These are phyloP conservation scores for Pyrgilauda ruficollis DNA, from an alignment of 2,113 vertebrate genomes.

Conservation along the genomic window DNA sequence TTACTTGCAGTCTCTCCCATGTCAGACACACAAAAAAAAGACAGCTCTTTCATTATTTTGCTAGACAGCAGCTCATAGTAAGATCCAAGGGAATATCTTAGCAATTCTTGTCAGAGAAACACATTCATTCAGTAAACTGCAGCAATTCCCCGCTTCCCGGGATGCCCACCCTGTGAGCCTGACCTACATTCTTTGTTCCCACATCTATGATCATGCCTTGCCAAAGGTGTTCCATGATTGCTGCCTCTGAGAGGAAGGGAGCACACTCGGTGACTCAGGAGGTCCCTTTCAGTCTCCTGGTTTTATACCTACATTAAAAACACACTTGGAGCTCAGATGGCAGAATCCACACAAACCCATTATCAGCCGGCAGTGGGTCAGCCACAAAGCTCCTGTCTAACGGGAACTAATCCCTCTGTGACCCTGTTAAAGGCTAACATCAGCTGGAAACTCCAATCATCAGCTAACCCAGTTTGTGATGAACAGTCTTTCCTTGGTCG, in stretches of 20 bases:
- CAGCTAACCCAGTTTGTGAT: neutral
- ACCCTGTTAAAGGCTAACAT: slow-evolving; percentile 12
- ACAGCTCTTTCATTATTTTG: neutral
- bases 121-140: neutral
- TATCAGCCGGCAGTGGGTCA: neutral
- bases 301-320: neutral
- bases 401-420: slow-evolving; percentile 10
- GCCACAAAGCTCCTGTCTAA: slow-evolving; percentile 4
- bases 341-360: neutral
- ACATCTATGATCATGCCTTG: neutral
- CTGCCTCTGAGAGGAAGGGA: neutral
- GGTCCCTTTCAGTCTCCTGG: neutral
- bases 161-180: slow-evolving; percentile 8
- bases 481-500: neutral
- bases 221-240: neutral
- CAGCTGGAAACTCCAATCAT: neutral
- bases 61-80: neutral
- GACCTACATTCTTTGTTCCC: slow-evolving; percentile 62
- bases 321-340: neutral
- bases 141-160: neutral
- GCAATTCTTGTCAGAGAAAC: neutral
- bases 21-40: neutral
- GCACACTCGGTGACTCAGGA: neutral
- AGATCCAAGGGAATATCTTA: slow-evolving; percentile 3
- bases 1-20: neutral